Percentiles rank a stretch among this genome's conserved stretches.
Evolutionary conservation across 2,113 vertebrate species (phyloP).

Genomic region (Eulemur macaco): DNA sequence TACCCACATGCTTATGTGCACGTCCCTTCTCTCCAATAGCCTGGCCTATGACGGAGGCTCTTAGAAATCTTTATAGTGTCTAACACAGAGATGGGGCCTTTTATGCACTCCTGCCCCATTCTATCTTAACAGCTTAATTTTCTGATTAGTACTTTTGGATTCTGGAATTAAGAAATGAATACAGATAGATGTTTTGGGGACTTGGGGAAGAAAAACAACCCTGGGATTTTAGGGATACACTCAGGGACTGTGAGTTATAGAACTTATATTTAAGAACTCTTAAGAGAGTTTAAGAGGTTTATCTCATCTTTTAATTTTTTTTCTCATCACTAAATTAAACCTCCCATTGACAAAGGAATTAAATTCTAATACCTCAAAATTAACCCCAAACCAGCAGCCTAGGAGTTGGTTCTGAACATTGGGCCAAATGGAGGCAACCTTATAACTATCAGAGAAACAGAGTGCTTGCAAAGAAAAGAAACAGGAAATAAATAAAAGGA

Average conservation of each 20-base stretch:
- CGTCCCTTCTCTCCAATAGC: not conserved
- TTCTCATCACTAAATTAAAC: not conserved
- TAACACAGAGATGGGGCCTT: not conserved
- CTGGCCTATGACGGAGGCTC: not conserved
- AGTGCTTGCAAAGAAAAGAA: not conserved
- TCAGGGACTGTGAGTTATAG: not conserved
- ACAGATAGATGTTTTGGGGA: not conserved
- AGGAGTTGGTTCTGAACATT: not conserved
- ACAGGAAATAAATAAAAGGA: not conserved
- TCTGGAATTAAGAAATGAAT: not conserved
- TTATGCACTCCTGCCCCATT: not conserved
- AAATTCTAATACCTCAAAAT: not conserved
- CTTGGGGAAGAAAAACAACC: not conserved
- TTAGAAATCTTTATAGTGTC: not conserved
- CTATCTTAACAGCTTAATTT: not conserved
- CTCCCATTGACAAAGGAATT: not conserved
- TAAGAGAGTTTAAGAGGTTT: not conserved
- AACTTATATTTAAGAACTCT: not conserved
- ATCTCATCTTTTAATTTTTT: not conserved
- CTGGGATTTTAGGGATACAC: not conserved
- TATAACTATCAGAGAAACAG: not conserved
- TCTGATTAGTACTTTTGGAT: not conserved
- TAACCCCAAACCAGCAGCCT: not conserved
- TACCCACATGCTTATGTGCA: accelerated
- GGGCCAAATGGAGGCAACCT: not conserved